Conservation (phyloP, 2,888 invertebrate species). For the Stenichneumon culpator region DNA sequence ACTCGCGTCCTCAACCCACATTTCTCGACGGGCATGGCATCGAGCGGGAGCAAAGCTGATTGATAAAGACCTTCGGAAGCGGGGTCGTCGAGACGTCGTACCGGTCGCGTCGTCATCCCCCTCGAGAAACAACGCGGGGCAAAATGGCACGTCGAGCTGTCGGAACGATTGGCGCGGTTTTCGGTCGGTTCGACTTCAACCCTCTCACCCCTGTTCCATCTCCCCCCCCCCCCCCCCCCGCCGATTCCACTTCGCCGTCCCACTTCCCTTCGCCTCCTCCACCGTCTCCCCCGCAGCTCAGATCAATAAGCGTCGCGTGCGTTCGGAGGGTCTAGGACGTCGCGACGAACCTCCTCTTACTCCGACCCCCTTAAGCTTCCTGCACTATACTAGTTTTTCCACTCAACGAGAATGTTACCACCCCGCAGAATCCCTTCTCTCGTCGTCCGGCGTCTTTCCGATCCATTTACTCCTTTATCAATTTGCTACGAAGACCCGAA, state of each 20-base stretch:
- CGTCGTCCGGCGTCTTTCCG: background rate
- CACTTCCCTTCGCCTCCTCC: constrained; percentile 36
- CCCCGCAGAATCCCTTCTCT: constrained; percentile 8
- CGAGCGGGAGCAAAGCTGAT: constrained; percentile 63
- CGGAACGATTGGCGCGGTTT: constrained; percentile 37
- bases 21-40: constrained; percentile 47
- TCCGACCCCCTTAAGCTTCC: constrained; percentile 3
- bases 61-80: constrained; percentile 72
- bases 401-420: constrained; percentile 20
- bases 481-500: background rate
- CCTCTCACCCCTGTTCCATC: constrained; percentile 55
- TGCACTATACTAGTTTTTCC: constrained; percentile 31
- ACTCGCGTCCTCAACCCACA: constrained; percentile 76
- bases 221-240: constrained; percentile 57
- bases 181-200: constrained; percentile 59
- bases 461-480: background rate
- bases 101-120: constrained; percentile 25
- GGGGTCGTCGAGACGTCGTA: constrained; percentile 51
- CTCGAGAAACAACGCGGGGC: background rate
- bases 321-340: constrained; percentile 78
- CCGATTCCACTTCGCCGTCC: constrained; percentile 57
- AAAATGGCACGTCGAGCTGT: background rate
- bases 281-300: constrained; percentile 59
- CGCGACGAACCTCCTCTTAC: constrained; percentile 32
- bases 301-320: constrained; percentile 82